Evolutionary conservation across 2,888 invertebrate species (phyloP), one percentile per base, ranked within the genome.

Genomic region (Punctoribates punctum): DNA sequence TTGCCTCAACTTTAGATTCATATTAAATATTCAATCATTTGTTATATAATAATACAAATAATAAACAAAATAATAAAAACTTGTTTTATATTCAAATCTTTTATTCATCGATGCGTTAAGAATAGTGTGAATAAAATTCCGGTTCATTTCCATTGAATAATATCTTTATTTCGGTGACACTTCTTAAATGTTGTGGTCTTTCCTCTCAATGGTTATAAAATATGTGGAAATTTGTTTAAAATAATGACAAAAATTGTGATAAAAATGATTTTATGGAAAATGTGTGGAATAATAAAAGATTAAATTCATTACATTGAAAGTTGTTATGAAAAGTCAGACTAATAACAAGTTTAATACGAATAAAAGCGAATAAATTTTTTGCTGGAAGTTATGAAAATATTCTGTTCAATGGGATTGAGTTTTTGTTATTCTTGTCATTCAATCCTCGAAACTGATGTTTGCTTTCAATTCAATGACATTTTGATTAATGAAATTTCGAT

Each of bases 61-160:
- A 13, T 11, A 20, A 57, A 57, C 57, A 57, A 57, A 57, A 51
- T 6, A 51, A 25, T 23, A 15, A 57, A 57, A 57, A 57, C 57
- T 23, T 9, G 57, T 57, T 57, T 57, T 25, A 11, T 42, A 51
- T 57, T 57, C 23, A 57, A 57, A 25, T 11, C 57, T 23, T 13
- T 57, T 11, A 25, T 8, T 57, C 25, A 57, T 1, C 25, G 57
- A 57, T 17, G 23, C 57, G 13, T 57, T 51, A 11, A 51, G 20
- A 20, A 57, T 23, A 57, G 6, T 23, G 25, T 57, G n/a, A 25
- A 57, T 23, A 25, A 23, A 57, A 57, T 23, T 57, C 57, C 57
- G 25, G 57, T 25, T 57, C 57, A 57, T 57, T 51, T n/a, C n/a
- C n/a, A n/a, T 51, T n/a, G n/a, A n/a, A 51, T 34, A 51, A 51